Percentiles rank a stretch among this genome's conserved stretches.
phyloP scores from a whole-genome alignment of 2,113 vertebrate genomes.

The Macquaria australasica region DNA sequence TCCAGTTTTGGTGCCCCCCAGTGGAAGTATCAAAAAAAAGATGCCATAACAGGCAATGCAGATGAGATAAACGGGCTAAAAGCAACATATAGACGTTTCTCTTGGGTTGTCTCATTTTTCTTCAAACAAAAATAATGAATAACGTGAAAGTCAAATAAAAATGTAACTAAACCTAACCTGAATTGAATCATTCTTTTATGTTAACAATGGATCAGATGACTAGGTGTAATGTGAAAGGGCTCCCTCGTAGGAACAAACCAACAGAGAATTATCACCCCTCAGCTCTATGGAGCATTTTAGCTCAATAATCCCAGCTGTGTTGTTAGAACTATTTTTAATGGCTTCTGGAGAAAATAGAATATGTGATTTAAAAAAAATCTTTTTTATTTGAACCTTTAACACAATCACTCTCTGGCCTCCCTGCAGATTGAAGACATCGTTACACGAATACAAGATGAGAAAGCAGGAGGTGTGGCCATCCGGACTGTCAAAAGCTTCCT shows the following conservation, averaged over 20 bases:
- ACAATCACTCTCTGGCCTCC: slow-evolving; percentile 20
- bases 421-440: slow-evolving; percentile 95
- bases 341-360: neutral
- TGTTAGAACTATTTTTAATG: neutral
- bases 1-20: neutral
- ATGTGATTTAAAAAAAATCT: neutral
- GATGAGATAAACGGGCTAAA: neutral
- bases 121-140: too few relatives aligned
- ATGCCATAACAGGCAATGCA: too few relatives aligned
- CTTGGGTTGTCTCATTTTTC: too few relatives aligned
- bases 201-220: neutral
- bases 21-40: neutral
- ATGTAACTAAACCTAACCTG: neutral
- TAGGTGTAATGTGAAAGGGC: neutral
- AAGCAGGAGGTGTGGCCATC: slow-evolving; percentile 93
- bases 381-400: neutral
- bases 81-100: neutral
- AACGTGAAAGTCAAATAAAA: too few relatives aligned
- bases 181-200: neutral
- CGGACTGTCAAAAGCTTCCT: slow-evolving; percentile 98
- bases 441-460: slow-evolving; percentile 95
- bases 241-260: neutral
- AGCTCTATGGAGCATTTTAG: neutral
- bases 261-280: neutral
- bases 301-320: neutral